Evolutionary conservation across 2,888 invertebrate species (phyloP).

Genomic region (Athrips mouffetella): DNA sequence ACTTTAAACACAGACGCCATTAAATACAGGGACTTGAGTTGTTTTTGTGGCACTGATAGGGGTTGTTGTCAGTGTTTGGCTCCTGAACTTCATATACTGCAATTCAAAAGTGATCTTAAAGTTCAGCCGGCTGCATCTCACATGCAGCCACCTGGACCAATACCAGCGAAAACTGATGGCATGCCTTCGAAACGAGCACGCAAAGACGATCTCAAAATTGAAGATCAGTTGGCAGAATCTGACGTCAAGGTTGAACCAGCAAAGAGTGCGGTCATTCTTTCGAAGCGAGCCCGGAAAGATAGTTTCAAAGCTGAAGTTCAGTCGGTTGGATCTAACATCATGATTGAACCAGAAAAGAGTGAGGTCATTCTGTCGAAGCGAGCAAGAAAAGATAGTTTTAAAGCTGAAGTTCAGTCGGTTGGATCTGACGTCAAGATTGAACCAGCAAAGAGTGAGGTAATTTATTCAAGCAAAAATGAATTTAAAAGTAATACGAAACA

Average conservation of each 20-base stretch:
- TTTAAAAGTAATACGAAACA: no score
- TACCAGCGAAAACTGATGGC: background rate
- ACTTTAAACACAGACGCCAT: conserved; percentile 10
- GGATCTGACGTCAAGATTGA: no score
- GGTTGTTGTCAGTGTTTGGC: conserved; percentile 15
- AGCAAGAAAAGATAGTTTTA: no score
- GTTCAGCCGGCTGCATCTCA: background rate
- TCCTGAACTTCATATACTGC: conserved; percentile 5
- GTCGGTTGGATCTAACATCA: no score
- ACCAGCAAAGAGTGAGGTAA: no score
- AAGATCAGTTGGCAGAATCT: background rate
- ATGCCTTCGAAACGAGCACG: background rate
- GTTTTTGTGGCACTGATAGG: conserved; percentile 15
- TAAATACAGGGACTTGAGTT: conserved; percentile 16
- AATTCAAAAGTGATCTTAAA: background rate
- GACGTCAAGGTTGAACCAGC: background rate
- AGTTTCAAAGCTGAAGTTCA: no score
- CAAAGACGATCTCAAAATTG: background rate
- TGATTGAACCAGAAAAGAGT: no score
- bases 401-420: no score
- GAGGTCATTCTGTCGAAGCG: no score
- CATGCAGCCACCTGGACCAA: background rate
- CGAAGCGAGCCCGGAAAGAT: no score
- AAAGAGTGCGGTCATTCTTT: no score
- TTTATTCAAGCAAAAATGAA: no score